These are phyloP conservation scores for Vidua macroura DNA, from an alignment of 2,113 vertebrate genomes.

Conservation along the genomic window DNA sequence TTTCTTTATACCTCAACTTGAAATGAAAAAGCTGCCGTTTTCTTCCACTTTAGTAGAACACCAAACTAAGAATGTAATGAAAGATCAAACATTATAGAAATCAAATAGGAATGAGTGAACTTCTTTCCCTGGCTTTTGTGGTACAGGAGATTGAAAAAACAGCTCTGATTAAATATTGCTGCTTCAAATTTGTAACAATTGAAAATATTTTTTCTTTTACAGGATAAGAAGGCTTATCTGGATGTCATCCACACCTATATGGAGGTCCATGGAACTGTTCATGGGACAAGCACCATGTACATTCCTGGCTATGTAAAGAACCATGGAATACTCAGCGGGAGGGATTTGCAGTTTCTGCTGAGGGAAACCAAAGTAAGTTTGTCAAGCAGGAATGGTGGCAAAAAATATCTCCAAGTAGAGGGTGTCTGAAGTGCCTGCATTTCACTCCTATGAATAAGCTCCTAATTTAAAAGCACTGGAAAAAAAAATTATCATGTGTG, in stretches of 20 bases:
- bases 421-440: neutral
- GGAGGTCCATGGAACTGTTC: slow-evolving; percentile 95
- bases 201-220: neutral
- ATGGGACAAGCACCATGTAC: slow-evolving; percentile 89
- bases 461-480: neutral
- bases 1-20: neutral
- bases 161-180: neutral
- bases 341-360: slow-evolving; percentile 95
- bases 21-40: neutral
- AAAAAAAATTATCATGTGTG: neutral
- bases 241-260: slow-evolving; percentile 94
- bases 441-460: neutral
- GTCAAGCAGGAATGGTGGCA: neutral
- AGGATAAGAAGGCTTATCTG: slow-evolving; percentile 95
- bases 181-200: neutral
- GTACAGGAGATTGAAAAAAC: neutral
- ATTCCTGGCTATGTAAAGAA: slow-evolving; percentile 94
- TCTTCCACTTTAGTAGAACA: neutral
- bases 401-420: neutral
- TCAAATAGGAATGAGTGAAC: neutral
- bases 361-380: slow-evolving; percentile 87
- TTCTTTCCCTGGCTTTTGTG: neutral
- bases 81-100: neutral
- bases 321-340: slow-evolving; percentile 94
- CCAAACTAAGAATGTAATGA: neutral